Percentiles rank a stretch among this genome's conserved stretches.
Conservation (phyloP, 1,140 invertebrate species). For the Ooceraea biroi region DNA sequence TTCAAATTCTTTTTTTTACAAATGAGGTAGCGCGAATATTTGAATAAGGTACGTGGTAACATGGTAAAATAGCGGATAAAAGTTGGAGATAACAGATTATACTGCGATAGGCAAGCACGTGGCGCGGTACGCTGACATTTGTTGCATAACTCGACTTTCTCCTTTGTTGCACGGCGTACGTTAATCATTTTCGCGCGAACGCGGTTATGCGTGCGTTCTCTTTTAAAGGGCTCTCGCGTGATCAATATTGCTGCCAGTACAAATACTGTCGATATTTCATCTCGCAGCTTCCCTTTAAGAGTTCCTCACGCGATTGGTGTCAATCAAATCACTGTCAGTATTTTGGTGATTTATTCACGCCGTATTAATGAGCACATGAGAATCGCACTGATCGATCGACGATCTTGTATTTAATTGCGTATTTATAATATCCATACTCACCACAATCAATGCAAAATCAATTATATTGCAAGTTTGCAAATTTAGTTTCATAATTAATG, state of each 20-base stretch:
- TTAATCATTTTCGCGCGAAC: constrained; percentile 28
- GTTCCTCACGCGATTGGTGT: not conserved
- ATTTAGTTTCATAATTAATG: constrained; percentile 2
- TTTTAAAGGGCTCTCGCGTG: constrained; percentile 1
- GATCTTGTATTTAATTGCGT: not conserved
- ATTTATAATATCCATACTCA: not conserved
- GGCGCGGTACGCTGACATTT: not conserved
- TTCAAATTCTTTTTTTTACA: too few relatives aligned
- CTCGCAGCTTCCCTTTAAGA: not conserved
- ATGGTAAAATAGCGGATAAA: constrained; percentile 9
- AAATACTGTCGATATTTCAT: constrained; percentile 18
- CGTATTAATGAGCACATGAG: not conserved
- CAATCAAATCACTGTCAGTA: constrained; percentile 18
- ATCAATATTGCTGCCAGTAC: constrained; percentile 32
- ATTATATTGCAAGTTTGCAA: not conserved
- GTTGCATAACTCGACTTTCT: not conserved
- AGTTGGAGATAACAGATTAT: not conserved
- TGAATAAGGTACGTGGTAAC: not conserved
- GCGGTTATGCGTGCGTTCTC: not conserved
- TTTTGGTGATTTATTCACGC: not conserved
- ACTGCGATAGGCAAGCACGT: not conserved
- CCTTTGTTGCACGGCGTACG: not conserved
- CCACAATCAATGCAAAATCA: not conserved
- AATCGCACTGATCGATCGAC: not conserved
- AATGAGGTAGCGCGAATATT: not conserved